Evolutionary conservation across 2,797 vertebrate species (phyloP).

Genomic region (Rhabdophis nuchalis): DNA sequence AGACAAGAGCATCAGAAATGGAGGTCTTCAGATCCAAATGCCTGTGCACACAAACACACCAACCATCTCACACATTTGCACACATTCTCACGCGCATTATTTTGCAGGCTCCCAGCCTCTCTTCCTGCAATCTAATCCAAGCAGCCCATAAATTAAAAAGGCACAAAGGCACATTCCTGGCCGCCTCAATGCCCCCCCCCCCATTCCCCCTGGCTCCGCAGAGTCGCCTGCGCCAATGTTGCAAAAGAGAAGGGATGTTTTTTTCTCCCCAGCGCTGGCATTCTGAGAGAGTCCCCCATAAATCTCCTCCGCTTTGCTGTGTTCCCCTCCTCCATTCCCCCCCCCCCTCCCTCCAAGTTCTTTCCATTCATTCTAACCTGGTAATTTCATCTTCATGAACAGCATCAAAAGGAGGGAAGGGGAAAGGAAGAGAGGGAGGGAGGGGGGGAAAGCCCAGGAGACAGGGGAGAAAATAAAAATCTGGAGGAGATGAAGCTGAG

Average conservation of each 20-base stretch:
- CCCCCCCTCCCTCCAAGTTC: background rate
- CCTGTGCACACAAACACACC: background rate
- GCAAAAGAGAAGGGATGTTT: slow-evolving; percentile 20
- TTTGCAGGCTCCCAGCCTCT: background rate
- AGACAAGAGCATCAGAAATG: background rate
- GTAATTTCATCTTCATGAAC: slow-evolving; percentile 31
- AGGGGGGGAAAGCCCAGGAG: background rate
- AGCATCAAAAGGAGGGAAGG: background rate
- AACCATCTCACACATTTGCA: background rate
- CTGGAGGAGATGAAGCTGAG: slow-evolving; percentile 15
- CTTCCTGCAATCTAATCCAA: slow-evolving; percentile 20
- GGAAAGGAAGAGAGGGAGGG: no score
- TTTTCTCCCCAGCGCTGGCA: slow-evolving; percentile 17
- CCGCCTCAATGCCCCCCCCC: background rate
- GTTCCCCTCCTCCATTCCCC: background rate
- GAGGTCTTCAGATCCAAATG: background rate
- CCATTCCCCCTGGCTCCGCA: slow-evolving; percentile 10
- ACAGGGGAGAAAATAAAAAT: background rate
- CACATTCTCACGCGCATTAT: background rate
- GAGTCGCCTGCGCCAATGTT: slow-evolving; percentile 6
- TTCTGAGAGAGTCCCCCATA: slow-evolving; percentile 31
- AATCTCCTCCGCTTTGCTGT: slow-evolving; percentile 29
- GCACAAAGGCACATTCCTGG: slow-evolving; percentile 37
- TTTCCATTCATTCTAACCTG: slow-evolving; percentile 36
- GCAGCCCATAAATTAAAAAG: slow-evolving; percentile 23